Evolutionary conservation across 23 tunicate genomes (phyloP).

Genomic region (Ascidia mentula): DNA sequence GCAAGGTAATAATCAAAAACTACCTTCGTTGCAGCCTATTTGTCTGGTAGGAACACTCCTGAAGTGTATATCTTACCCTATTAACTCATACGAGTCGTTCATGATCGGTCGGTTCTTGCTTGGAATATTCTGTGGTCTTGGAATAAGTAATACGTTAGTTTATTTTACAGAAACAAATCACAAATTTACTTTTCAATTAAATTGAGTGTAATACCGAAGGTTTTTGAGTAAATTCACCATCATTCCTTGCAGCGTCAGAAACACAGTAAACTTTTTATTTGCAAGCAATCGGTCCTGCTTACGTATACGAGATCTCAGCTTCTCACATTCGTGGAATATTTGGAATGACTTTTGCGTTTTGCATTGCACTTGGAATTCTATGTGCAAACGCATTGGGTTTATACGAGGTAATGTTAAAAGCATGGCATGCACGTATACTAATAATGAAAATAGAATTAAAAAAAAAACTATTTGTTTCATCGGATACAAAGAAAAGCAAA

Average conservation of each 20-base stretch:
- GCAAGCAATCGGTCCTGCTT: slow-evolving; percentile 37
- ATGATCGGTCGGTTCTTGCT: slow-evolving; percentile 12
- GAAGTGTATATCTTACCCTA: not conserved
- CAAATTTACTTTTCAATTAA: not conserved
- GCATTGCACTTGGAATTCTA: slow-evolving; percentile 25
- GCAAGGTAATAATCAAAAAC: no score
- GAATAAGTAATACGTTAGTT: not conserved
- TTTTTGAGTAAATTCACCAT: not conserved
- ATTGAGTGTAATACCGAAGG: not conserved
- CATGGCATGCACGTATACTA: not conserved
- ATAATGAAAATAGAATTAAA: not conserved
- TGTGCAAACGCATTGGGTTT: slow-evolving; percentile 52
- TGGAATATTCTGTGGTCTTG: slow-evolving; percentile 2
- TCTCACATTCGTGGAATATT: slow-evolving; percentile 22
- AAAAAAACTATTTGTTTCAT: not conserved
- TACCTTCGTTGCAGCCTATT: not conserved
- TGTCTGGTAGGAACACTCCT: not conserved
- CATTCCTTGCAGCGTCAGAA: not conserved
- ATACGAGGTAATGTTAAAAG: slow-evolving; percentile 21
- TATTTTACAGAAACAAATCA: not conserved
- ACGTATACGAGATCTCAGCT: slow-evolving; percentile 34
- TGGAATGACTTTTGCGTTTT: slow-evolving; percentile 37
- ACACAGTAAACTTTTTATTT: not conserved
- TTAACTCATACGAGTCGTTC: slow-evolving; percentile 10
- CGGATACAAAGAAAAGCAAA: no score